phyloP scores from a whole-genome alignment of 2,888 invertebrate genomes.

The Pristionchus arcanus region DNA sequence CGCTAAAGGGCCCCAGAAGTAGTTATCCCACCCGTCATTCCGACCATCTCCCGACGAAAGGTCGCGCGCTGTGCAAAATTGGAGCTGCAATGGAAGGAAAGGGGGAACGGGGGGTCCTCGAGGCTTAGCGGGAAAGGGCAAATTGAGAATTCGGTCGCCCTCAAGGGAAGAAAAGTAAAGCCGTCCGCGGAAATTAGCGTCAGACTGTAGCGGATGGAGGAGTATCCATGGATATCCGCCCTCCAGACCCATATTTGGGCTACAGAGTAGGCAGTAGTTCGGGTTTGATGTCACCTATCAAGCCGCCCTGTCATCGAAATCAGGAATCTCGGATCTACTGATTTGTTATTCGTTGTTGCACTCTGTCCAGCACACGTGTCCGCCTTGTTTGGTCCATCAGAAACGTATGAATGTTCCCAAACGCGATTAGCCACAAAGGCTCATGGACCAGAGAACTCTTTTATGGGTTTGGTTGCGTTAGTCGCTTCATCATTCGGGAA shows the following conservation, averaged over 20 bases:
- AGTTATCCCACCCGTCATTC: neutral
- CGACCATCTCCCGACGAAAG: neutral
- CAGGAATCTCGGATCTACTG: no score
- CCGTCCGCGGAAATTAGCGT: neutral
- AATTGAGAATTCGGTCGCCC: neutral
- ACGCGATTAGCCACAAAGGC: neutral
- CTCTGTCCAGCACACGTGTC: neutral
- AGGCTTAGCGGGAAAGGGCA: neutral
- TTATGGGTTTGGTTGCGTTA: neutral
- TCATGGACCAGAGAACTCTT: neutral
- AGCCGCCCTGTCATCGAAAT: neutral
- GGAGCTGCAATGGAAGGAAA: neutral
- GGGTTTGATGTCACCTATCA: neutral
- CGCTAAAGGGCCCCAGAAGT: no score
- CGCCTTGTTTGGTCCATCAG: no score
- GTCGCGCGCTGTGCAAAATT: neutral
- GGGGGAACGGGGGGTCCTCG: neutral
- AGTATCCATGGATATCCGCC: neutral
- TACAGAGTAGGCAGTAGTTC: neutral
- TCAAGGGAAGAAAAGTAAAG: slow-evolving; percentile 2
- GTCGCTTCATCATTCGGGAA: neutral
- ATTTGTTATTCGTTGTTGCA: neutral
- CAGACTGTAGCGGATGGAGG: neutral
- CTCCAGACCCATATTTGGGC: neutral
- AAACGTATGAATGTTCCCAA: neutral